Evolutionary conservation across 2,113 vertebrate genomes (phyloP).

Genomic region (Myotis yumanensis): DNA sequence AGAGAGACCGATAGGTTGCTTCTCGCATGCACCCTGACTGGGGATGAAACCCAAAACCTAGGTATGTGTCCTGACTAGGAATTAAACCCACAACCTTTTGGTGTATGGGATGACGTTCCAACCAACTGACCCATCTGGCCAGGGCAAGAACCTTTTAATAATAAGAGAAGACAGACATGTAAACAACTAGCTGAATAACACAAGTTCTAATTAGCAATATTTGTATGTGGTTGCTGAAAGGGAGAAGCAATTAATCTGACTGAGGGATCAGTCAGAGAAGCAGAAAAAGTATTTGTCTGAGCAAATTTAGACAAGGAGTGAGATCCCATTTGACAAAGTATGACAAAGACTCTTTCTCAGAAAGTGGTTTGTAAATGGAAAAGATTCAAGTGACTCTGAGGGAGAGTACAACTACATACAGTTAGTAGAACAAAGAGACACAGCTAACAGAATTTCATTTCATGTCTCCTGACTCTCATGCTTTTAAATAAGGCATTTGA

Average conservation of each 20-base stretch:
- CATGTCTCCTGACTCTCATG: neutral
- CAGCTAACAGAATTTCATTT: neutral
- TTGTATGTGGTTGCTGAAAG: neutral
- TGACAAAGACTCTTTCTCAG: neutral
- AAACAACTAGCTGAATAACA: constrained; percentile 12
- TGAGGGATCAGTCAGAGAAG: neutral
- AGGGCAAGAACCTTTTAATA: neutral
- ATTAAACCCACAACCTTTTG: too few species aligned
- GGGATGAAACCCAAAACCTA: too few species aligned
- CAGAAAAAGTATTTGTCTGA: neutral
- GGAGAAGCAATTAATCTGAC: constrained; percentile 17
- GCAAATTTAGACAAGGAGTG: neutral
- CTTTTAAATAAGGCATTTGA: constrained; percentile 4
- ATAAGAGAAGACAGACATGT: neutral
- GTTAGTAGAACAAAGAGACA: neutral
- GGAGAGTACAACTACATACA: neutral
- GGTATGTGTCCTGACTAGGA: too few species aligned
- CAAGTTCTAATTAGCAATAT: neutral
- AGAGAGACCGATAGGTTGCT: too few species aligned
- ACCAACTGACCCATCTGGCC: too few species aligned
- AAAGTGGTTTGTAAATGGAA: neutral
- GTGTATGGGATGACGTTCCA: too few species aligned
- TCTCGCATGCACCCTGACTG: too few species aligned
- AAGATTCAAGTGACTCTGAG: neutral
- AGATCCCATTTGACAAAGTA: neutral